A percentile compares a stretch with the other conserved stretches of the same genome.
phyloP scores from a whole-genome alignment of 2,113 vertebrate species.

The Pseudopipra pipra region DNA sequence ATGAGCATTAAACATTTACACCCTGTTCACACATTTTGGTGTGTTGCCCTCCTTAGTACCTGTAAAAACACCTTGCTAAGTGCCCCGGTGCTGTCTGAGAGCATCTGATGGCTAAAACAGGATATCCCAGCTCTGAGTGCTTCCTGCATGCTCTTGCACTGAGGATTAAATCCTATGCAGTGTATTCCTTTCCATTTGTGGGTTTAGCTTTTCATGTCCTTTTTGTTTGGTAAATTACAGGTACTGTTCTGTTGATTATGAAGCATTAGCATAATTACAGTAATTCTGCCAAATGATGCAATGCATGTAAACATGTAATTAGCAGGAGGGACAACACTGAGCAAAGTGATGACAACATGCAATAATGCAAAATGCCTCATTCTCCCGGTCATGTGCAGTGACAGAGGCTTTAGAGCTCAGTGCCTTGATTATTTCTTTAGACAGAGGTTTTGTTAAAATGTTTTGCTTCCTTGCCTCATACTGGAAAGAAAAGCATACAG shows the following conservation, averaged over 20 bases:
- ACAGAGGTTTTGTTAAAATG: slow-evolving; percentile 22
- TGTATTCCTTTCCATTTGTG: slow-evolving; percentile 1
- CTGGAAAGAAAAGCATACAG: slow-evolving; percentile 34
- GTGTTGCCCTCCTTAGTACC: neutral
- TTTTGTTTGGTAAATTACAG: slow-evolving; percentile 60
- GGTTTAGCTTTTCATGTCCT: slow-evolving; percentile 38
- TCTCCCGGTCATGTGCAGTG: neutral
- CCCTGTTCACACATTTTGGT: neutral
- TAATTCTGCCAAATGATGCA: slow-evolving; percentile 56
- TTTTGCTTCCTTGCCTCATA: slow-evolving; percentile 25
- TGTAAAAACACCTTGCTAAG: neutral
- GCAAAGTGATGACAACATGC: slow-evolving; percentile 35
- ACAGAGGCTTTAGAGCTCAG: neutral
- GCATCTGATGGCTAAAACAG: neutral
- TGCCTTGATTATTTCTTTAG: slow-evolving; percentile 37
- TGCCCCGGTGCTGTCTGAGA: neutral
- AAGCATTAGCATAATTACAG: slow-evolving; percentile 60
- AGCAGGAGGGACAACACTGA: slow-evolving; percentile 33
- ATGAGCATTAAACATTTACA: neutral
- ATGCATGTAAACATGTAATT: slow-evolving; percentile 52
- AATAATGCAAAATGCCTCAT: slow-evolving; percentile 15
- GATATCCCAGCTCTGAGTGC: neutral
- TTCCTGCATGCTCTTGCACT: neutral
- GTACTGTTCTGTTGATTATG: slow-evolving; percentile 35
- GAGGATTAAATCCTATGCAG: neutral